These are phyloP conservation scores for Thaumetopoea pityocampa DNA, from an alignment of 1,140 invertebrate genomes.

Conservation along the genomic window DNA sequence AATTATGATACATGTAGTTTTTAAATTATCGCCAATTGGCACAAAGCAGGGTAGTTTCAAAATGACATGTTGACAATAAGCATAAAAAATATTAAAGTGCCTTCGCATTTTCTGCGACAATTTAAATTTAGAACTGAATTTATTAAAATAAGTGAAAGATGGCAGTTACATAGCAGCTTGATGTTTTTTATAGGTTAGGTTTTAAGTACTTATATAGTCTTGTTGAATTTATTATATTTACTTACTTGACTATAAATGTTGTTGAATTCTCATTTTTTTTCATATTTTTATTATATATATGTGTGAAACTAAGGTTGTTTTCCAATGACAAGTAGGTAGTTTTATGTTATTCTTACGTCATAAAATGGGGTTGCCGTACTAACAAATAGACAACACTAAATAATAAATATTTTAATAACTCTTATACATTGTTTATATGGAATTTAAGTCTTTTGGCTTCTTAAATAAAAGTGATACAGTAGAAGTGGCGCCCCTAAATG, in stretches of 20 bases:
- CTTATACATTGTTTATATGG: background rate
- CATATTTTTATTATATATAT: slow-evolving; percentile 32
- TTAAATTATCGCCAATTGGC: background rate
- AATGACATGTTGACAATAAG: slow-evolving; percentile 50
- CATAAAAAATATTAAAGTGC: slow-evolving; percentile 45
- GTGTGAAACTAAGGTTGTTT: slow-evolving; percentile 51
- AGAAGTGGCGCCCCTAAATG: slow-evolving; percentile 9
- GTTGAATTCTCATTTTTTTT: slow-evolving; percentile 44
- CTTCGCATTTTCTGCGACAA: slow-evolving; percentile 25
- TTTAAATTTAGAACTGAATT: slow-evolving; percentile 26
- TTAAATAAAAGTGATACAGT: background rate
- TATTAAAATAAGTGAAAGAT: slow-evolving; percentile 18
- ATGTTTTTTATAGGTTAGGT: slow-evolving; percentile 20
- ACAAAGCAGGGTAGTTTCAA: slow-evolving; percentile 54
- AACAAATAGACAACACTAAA: slow-evolving; percentile 1
- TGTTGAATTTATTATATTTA: slow-evolving; percentile 64
- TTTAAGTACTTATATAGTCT: slow-evolving; percentile 34
- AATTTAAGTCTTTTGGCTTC: no score
- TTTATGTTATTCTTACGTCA: slow-evolving; percentile 20
- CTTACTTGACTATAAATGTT: slow-evolving; percentile 54
- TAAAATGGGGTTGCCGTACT: slow-evolving; percentile 11
- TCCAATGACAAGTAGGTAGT: slow-evolving; percentile 45
- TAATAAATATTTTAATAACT: background rate
- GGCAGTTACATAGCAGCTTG: slow-evolving; percentile 40
- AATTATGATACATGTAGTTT: background rate